Conservation (phyloP, 1,140 invertebrate species). For the Nylanderia fulva region DNA sequence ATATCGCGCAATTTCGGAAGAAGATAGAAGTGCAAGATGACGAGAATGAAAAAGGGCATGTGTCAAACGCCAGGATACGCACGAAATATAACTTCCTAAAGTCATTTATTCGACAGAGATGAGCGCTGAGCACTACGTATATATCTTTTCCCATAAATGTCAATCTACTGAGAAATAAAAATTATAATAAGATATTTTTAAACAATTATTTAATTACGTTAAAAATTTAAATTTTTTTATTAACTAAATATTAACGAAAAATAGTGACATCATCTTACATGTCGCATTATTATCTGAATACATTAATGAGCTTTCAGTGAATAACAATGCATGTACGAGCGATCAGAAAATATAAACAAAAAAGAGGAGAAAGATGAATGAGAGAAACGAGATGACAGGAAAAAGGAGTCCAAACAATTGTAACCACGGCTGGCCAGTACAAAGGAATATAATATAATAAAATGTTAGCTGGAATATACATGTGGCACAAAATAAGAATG, state of each 20-base stretch:
- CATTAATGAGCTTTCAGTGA: background rate
- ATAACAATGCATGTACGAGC: background rate
- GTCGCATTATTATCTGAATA: background rate
- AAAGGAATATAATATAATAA: constrained; percentile 48
- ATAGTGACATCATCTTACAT: background rate
- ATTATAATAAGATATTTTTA: background rate
- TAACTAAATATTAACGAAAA: background rate
- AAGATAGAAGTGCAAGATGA: constrained; percentile 4
- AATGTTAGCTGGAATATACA: constrained; percentile 27
- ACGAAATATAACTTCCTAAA: constrained; percentile 28
- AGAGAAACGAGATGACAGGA: background rate
- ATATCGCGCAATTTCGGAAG: constrained; percentile 22
- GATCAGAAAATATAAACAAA: background rate
- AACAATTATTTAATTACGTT: background rate
- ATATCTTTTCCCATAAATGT: background rate
- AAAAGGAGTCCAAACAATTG: constrained; percentile 38
- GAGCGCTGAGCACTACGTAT: background rate
- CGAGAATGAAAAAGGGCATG: constrained; percentile 34
- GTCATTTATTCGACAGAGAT: background rate
- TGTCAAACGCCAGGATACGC: constrained; percentile 24
- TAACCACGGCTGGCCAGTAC: constrained; percentile 8
- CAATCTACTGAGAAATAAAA: background rate
- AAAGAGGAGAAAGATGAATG: background rate
- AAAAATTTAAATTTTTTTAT: background rate
- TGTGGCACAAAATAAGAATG: constrained; percentile 27